Base-by-base conservation (phyloP, 92 coral and sea anemone species). In the Umimayanthus kanabou region DNA sequence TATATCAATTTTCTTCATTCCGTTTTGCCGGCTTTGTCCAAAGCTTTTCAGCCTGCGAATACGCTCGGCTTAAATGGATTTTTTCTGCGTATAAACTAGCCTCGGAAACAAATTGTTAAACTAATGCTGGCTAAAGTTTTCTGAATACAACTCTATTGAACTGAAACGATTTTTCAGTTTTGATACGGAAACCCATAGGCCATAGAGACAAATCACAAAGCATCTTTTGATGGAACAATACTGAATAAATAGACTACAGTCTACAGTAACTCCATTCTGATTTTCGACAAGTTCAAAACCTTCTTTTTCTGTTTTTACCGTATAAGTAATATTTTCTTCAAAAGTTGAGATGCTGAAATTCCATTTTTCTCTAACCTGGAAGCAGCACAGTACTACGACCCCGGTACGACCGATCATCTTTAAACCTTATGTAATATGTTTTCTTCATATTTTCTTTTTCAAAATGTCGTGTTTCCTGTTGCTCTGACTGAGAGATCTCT, bases 301-400 rank as follows among this genome's bases (percentile, higher is more conserved):
- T 9, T 47, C 50, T 47, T 47, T 5, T 9, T 47, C 11, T 9
- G 50, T 47, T 47, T 6, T 10, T 47, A 47, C 11, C 50, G 50
- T 33, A 6, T 47, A 6, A 5, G 0, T 10, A 7, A 7, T 47
- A 47, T 47, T 53, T 53, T 53, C 4, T 53, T 53, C 2, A 33
- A 33, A 53, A 53, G 58, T 53, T 53, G 11, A 53, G 58, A 16
- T 53, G 58, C 14, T 53, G 4, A 53, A 9, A 53, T 53, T 53
- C 58, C 58, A 13, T 53, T 13, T 13, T 53, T 53, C 58, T 53
- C 20, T 1, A 80, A 80, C 80, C 92, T 90, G 70, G 30, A 61
- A 23, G 13, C 14, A 13, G 58, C 58, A 53, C 58, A 6, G 10
- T 45, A 45, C 9, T 45, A 13, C 58, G 11, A n/a, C n/a, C n/a